Evolutionary conservation across 2,113 vertebrate genomes (phyloP).

Genomic region (Ophiodon elongatus): DNA sequence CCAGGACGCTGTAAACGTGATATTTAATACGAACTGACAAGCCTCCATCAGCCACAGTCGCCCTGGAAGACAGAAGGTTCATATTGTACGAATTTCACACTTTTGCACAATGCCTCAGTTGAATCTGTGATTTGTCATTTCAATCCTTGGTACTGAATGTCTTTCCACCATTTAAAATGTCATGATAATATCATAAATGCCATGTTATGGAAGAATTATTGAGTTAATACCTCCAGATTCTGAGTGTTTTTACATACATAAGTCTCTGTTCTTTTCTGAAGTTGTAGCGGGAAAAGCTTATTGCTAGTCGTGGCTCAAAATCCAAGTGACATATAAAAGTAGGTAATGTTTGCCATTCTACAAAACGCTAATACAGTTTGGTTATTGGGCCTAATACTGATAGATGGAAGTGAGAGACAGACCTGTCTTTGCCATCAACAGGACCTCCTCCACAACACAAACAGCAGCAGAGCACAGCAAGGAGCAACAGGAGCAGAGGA

Average conservation of each 20-base stretch:
- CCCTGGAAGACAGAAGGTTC: slow-evolving; percentile 52
- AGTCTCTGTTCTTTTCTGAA: neutral
- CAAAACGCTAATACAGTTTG: neutral
- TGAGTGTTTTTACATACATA: neutral
- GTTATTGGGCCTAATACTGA: neutral
- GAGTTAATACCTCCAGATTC: neutral
- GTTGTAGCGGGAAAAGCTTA: neutral
- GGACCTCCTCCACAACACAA: slow-evolving; percentile 83
- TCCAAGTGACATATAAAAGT: neutral
- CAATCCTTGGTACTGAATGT: neutral
- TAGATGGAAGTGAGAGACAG: neutral
- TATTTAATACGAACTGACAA: slow-evolving; percentile 90
- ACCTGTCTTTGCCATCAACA: slow-evolving; percentile 89
- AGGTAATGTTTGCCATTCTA: neutral
- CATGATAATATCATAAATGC: neutral
- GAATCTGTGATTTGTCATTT: neutral
- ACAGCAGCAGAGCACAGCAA: slow-evolving; percentile 87
- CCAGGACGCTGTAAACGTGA: slow-evolving; percentile 90
- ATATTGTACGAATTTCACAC: neutral
- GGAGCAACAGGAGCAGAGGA: slow-evolving; percentile 84
- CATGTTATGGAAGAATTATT: neutral
- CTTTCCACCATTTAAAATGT: neutral
- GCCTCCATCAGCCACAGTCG: slow-evolving; percentile 72
- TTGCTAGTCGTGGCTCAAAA: neutral
- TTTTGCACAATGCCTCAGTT: too few species aligned